Evolutionary conservation across 2,888 invertebrate species (phyloP).

Genomic region (Parthenolecanium corni): DNA sequence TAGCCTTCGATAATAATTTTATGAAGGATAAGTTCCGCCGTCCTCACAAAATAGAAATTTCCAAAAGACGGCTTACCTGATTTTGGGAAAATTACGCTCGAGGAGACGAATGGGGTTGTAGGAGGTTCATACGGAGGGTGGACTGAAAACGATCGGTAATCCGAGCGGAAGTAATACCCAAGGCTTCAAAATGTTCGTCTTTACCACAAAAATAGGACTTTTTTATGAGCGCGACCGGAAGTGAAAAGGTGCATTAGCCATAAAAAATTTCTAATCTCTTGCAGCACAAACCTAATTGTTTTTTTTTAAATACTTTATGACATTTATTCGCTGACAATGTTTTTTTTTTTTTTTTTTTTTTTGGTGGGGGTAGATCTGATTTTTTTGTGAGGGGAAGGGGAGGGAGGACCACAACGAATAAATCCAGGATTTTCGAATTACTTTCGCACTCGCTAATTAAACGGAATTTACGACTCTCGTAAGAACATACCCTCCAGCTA

Average conservation of each 20-base stretch:
- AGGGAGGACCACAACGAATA: background rate
- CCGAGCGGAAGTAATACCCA: conserved; percentile 14
- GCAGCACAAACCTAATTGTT: too few relatives aligned
- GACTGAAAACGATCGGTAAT: conserved; percentile 8
- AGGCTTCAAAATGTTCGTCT: background rate
- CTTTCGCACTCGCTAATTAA: too few relatives aligned
- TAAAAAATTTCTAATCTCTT: too few relatives aligned
- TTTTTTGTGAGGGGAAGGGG: background rate
- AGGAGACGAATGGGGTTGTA: background rate
- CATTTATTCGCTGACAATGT: too few relatives aligned
- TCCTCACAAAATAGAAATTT: conserved; percentile 18
- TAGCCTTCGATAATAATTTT: conserved; percentile 3
- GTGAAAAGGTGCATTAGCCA: background rate
- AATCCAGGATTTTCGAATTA: too few relatives aligned
- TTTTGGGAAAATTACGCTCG: background rate
- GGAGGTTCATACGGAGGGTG: background rate
- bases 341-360: too few relatives aligned
- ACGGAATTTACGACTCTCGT: background rate
- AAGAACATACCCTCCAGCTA: background rate
- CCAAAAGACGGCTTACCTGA: conserved; percentile 14
- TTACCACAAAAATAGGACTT: background rate
- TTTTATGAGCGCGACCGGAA: background rate
- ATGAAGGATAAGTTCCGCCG: conserved; percentile 6
- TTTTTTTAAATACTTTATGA: too few relatives aligned
- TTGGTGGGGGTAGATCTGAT: too few relatives aligned